Conservation (phyloP, 1,140 invertebrate species). For the Octopus bimaculoides region DNA sequence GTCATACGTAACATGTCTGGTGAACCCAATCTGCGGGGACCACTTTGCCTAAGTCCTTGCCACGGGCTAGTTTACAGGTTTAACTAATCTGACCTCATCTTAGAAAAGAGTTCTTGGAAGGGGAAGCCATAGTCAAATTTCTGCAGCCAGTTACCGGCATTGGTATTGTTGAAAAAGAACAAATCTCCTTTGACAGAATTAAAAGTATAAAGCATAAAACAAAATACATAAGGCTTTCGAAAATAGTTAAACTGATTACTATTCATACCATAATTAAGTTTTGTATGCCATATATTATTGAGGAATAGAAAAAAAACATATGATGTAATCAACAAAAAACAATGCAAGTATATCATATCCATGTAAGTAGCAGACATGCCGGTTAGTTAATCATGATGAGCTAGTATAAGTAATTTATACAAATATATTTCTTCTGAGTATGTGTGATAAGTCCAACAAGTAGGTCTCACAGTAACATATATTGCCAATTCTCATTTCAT, state of each 20-base stretch:
- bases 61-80: constrained; percentile 9
- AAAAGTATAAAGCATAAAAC: not conserved
- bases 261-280: too few relatives aligned
- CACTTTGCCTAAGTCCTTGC: constrained; percentile 14
- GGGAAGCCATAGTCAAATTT: not conserved
- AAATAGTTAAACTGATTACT: too few relatives aligned
- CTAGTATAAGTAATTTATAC: too few relatives aligned
- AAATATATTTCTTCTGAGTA: too few relatives aligned
- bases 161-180: not conserved
- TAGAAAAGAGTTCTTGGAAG: not conserved
- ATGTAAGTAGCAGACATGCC: not conserved
- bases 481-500: constrained; percentile 8
- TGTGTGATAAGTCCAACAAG: constrained; percentile 3
- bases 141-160: constrained; percentile 5
- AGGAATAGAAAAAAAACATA: too few relatives aligned
- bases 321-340: too few relatives aligned
- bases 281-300: too few relatives aligned
- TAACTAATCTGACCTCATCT: constrained; percentile 9
- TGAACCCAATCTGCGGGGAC: constrained; percentile 6
- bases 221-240: not conserved
- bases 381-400: not conserved
- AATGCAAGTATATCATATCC: not conserved
- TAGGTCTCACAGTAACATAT: not conserved
- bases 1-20: constrained; percentile 10
- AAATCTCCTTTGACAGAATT: not conserved